Base-by-base conservation (phyloP, 2,888 invertebrate species). In the Oasisia sp. region DNA sequence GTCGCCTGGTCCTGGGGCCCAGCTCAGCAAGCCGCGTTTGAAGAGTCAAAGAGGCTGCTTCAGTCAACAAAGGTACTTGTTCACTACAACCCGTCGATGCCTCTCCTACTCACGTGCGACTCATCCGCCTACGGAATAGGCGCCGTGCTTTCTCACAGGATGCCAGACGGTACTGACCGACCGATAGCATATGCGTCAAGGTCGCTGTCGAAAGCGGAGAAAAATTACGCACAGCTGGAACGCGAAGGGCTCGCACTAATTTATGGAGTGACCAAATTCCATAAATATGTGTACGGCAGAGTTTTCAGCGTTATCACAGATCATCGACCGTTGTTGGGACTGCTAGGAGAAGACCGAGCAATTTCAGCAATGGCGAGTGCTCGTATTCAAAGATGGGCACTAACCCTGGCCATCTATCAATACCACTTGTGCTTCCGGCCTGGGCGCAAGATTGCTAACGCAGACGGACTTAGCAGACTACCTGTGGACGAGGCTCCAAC, bases 381-480 rank as follows among this genome's bases (percentile, higher is more conserved):
- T 44, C 93, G 93, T 0, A 58, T 93, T 27, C 92, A 92, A 27
- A 45, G 91, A 92, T 94, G 93, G 14, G 90, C n/a, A n/a, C n/a
- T n/a, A n/a, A n/a, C n/a, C n/a, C n/a, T n/a, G n/a, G n/a, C 92
- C 45, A n/a, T 56, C 32, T 92, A 91, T 44, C 44, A 93, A 27
- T 93, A 93, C 50, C 89, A 32, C 11, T 91, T 93, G n/a, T 56
- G 91, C 44, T 91, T 93, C 45, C 56, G 92, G n/a, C 38, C 50
- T 32, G 92, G 93, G 27, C 14, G 27, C 32, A 38, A 93, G 32
- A 92, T 93, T 50, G 93, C 45, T 4, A 93, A 93, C 89, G 94
- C 93, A 32, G 94, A 93, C 92, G 93, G 45, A 2, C 93, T 93
- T 12, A 94, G 93, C 92, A 93, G 93, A 12, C 91, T 93, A 44